Base-by-base conservation (phyloP, 1,140 invertebrate genomes). In the Liolophura sinensis region DNA sequence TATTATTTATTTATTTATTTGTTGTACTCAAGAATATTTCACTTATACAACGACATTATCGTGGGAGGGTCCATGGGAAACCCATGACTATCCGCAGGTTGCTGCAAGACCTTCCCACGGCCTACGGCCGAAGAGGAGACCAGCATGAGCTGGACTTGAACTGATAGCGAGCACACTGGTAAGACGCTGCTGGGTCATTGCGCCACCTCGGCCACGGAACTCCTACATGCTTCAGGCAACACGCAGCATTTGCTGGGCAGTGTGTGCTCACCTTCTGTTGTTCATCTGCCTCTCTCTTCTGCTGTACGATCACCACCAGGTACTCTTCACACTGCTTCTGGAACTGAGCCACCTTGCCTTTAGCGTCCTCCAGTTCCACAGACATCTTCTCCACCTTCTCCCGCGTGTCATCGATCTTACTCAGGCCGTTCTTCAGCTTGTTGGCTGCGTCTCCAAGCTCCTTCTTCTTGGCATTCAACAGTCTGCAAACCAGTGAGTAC, bases 271-370 rank as follows among this genome's bases (percentile, higher is more conserved):
- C 84, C 78, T 85, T 84, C 69, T 85, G 88, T 81, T 92, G 90
- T 75, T 93, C 91, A 73, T 94, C 92, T 3, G 92, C 91, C 82
- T 93, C 92, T 61, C 89, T 86, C 66, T 90, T 90, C 82, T 94
- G 91, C 68, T 89, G 88, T 73, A 90, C 89, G 74, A 95, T 92
- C 61, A 90, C 89, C 20, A 90, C 87, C 74, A 93, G 82, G 78
- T 89, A 91, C 68, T 91, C 88, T 67, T 94, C 90, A 82, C 92
- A 94, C 76, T 88, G 84, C 70, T 88, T 87, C 74, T 91, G 91
- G 80, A 90, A 91, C 73, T 89, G 87, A 14, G 86, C 87, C 11
- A 92, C 90, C 86, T 87, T 90, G 46, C 86, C 87, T 82, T 92
- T 90, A n/a, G 92, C 91, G 14, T 89, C 84, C 76, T 90, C 92